Base-by-base conservation (phyloP, 2,113 vertebrate genomes). In the Neotoma lepida region DNA sequence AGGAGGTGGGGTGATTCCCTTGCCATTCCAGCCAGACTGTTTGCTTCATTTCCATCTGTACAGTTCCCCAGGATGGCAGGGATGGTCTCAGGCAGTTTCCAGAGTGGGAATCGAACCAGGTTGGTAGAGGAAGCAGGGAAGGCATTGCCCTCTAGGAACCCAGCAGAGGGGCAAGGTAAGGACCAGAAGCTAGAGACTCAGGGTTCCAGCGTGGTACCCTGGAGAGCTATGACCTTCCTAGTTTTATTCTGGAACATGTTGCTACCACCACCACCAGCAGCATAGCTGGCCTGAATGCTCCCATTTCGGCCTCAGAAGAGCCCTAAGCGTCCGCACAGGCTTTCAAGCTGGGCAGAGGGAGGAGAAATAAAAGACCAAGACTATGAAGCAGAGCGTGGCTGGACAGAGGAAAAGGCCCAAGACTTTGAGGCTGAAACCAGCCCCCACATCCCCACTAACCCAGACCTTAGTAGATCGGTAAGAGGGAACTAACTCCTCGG, bases 11-110 rank as follows among this genome's bases (percentile, higher is more conserved):
- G 63, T 58, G 68, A 68, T 58, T 87, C 54, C 81, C 56, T 68
- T 10, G 33, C 44, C 8, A 35, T 49, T 86, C 41, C 41, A 63
- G 58, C 74, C 93, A 70, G 71, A 77, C 41, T 64, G 73, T 44
- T 41, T 33, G 61, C 30, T 35, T 78, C 10, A 28, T 63, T 80
- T 82, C 88, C 90, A 92, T 82, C 86, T 89, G 82, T 81, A 54
- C n/a, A 63, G 20, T 77, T 92, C 93, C 89, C 68, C 39, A 78
- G 90, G 71, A 76, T 24, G 24, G 86, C 39, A 39, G 39, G 92
- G 76, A 88, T n/a, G 28, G 58, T 78, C 49, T 54, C 13, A 68
- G 39, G 80, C 90, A 56, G 39, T 88, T 89, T 44, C 70, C 78
- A 46, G 66, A 46, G 63, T 30, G 41, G 81, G 56, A 54, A 17